Percentiles rank a stretch among this genome's conserved stretches.
Conservation (phyloP, 2,113 vertebrate genomes). For the human region DNA sequence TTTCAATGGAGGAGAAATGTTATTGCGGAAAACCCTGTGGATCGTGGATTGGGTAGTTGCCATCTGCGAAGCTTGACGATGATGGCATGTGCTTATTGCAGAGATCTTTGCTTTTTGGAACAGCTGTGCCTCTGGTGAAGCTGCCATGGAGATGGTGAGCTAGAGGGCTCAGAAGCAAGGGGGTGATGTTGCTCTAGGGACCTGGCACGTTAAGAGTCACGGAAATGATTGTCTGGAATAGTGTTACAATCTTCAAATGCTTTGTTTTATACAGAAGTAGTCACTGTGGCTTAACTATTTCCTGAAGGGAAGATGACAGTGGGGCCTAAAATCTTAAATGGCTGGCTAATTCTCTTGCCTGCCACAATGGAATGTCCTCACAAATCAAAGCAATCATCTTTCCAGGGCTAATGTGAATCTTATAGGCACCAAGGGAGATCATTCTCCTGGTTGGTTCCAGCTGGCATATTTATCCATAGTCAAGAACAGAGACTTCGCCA, state of each 20-base stretch:
- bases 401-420: constrained; percentile 12
- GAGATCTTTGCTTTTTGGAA: background rate
- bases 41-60: background rate
- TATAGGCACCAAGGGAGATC: constrained; percentile 30
- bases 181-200: background rate
- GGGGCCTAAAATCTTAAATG: background rate
- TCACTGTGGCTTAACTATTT: constrained; percentile 10
- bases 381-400: constrained; percentile 31
- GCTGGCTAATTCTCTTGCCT: background rate
- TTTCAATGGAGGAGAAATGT: constrained; percentile 8
- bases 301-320: background rate
- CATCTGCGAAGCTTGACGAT: background rate
- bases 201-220: background rate
- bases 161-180: background rate
- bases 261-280: background rate
- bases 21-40: background rate
- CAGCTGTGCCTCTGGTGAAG: background rate
- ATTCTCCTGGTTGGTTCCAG: background rate
- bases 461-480: background rate
- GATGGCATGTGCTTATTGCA: background rate
- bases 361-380: background rate
- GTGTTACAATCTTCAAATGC: background rate
- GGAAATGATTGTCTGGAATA: background rate
- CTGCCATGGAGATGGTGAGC: background rate
- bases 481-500: background rate